Evolutionary conservation across 2,888 invertebrate genomes (phyloP), one percentile per base, ranked within the genome.

Genomic region (Agrochola circellaris): DNA sequence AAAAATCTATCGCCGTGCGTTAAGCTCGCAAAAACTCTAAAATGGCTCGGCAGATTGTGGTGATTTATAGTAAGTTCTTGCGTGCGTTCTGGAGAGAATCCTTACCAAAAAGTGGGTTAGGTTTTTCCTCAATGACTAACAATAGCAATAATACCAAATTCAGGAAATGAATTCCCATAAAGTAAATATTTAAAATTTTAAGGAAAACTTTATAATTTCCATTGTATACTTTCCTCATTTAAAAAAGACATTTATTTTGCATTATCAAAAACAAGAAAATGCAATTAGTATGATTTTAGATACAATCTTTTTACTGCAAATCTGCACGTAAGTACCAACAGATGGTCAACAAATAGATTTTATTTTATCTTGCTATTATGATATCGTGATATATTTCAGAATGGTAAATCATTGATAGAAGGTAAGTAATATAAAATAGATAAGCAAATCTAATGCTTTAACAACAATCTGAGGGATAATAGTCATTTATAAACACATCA

Each of bases 41-140:
- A 48, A 48, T 48, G 48, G 17, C 48, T 48, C 17, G 6, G 15
- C 48, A 0, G 15, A 48, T 48, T 48, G 48, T 15, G 48, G 15
- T 48, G 17, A 48, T 1, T 6, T 48, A n/a, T 48, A 15, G 48
- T 5, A 48, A 48, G 17, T 48, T 48, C 2, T 48, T 15, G 45
- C 15, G 51, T 51, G 20, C 8, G 6, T 1, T 0, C 7, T 20
- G 2, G 20, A 51, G 20, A 20, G 38, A 38, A 38, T 38, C 7
- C 0, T 7, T 7, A 38, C 38, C 6, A 38, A 38, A 38, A 38
- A 38, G n/a, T n/a, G n/a, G n/a, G n/a, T n/a, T n/a, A n/a, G n/a
- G 34, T n/a, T 77, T 77, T 56, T 64, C 48, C 48, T 71, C 56
- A n/a, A 38, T 56, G 15, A 71, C 0, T 56, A 26, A 69, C 6